phyloP scores from a whole-genome alignment of 2,888 invertebrate genomes.

The Oxytorus armatus region DNA sequence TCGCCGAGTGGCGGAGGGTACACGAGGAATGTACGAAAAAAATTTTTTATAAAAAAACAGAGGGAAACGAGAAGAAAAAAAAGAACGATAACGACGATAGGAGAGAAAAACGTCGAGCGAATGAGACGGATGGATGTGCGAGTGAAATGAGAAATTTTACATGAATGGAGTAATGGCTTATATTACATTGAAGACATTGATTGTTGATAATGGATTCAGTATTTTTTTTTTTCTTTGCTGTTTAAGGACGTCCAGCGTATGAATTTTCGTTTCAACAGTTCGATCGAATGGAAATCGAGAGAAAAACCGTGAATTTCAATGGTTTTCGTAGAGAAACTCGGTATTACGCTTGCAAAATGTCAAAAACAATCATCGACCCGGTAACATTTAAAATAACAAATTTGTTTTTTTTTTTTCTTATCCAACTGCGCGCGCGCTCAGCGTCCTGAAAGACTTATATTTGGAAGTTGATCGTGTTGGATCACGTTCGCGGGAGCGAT shows the following conservation, averaged over 20 bases:
- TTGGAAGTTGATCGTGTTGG: too few species aligned
- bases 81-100: slow-evolving; percentile 20
- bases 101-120: slow-evolving; percentile 23
- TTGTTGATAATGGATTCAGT: neutral
- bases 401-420: too few species aligned
- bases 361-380: too few species aligned
- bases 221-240: neutral
- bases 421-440: too few species aligned
- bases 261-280: neutral
- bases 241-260: neutral
- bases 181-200: neutral
- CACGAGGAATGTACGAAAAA: neutral
- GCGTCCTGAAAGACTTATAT: too few species aligned
- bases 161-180: neutral
- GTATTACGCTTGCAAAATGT: too few species aligned
- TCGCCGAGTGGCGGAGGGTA: neutral
- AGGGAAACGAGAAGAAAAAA: slow-evolving; percentile 21
- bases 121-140: slow-evolving; percentile 15
- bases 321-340: too few species aligned
- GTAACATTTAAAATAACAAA: too few species aligned
- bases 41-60: slow-evolving; percentile 4
- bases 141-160: slow-evolving; percentile 14
- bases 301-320: too few species aligned
- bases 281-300: too few species aligned
- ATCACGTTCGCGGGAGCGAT: too few species aligned